Conservation (phyloP, 2,888 invertebrate species). For the Amphipyra berbera region DNA sequence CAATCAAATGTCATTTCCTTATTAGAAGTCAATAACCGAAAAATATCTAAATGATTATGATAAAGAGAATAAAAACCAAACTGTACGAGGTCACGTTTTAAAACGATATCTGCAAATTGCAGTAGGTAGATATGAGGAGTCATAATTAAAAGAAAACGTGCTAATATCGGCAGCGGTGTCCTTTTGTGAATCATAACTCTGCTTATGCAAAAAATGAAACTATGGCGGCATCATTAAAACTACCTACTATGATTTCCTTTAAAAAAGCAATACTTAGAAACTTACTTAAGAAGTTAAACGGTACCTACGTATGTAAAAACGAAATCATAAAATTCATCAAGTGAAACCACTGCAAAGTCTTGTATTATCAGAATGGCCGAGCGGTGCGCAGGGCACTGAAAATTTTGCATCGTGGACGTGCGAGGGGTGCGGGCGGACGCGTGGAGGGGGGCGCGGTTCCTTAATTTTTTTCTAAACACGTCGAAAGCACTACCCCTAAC, state of each 20-base stretch:
- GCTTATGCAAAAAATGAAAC: background rate
- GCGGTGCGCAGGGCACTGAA: slow-evolving; percentile 76
- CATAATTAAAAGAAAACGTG: slow-evolving; percentile 13
- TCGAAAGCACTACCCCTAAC: slow-evolving; percentile 46
- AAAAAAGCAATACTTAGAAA: too few relatives aligned
- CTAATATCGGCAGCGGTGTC: slow-evolving; percentile 1
- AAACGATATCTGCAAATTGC: slow-evolving; percentile 18
- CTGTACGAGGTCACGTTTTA: slow-evolving; percentile 31
- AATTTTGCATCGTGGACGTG: slow-evolving; percentile 81
- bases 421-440: slow-evolving; percentile 63
- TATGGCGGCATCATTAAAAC: background rate
- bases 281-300: too few relatives aligned
- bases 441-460: slow-evolving; percentile 65
- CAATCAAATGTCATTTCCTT: slow-evolving; percentile 69
- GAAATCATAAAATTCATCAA: slow-evolving; percentile 20
- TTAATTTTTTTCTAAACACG: slow-evolving; percentile 76
- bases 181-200: slow-evolving; percentile 24
- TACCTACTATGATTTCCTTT: background rate
- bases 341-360: slow-evolving; percentile 42
- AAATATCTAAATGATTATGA: slow-evolving; percentile 54
- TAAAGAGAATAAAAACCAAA: slow-evolving; percentile 39
- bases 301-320: background rate
- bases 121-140: slow-evolving; percentile 15
- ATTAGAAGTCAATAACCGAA: slow-evolving; percentile 73
- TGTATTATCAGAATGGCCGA: slow-evolving; percentile 65